phyloP scores from a whole-genome alignment of 2,113 vertebrate species.

The Pedionomus torquatus region DNA sequence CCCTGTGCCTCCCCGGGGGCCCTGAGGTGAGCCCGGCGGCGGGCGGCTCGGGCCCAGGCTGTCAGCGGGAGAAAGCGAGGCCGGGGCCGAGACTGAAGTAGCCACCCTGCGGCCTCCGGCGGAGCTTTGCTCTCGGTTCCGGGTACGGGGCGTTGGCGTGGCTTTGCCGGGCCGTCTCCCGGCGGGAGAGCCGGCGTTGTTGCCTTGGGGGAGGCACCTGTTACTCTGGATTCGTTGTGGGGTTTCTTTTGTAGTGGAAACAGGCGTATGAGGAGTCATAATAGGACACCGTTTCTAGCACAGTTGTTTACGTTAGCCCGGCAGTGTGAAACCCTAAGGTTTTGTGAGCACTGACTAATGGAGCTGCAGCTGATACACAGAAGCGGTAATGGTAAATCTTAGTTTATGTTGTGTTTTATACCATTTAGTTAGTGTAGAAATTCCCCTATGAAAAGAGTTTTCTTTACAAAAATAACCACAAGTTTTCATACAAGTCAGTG shows the following conservation, averaged over 20 bases:
- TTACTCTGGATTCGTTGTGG: not conserved
- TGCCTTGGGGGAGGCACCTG: not conserved
- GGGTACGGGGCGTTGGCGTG: slow-evolving; percentile 3
- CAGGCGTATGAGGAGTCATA: not conserved
- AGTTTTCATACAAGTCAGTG: fast-evolving
- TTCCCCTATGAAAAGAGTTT: not conserved
- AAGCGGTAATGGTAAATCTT: not conserved
- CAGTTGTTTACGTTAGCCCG: not conserved
- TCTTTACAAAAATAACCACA: not conserved
- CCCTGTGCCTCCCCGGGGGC: not conserved
- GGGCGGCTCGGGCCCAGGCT: not conserved
- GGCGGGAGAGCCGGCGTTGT: not conserved
- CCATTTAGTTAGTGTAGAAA: not conserved
- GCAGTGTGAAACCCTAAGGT: not conserved
- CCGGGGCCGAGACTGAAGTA: not conserved
- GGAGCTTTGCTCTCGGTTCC: not conserved
- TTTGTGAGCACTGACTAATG: not conserved
- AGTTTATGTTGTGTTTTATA: fast-evolving
- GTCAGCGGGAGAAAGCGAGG: not conserved
- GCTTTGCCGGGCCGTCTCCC: not conserved
- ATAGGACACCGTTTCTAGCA: not conserved
- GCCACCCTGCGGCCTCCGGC: not conserved
- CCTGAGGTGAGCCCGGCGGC: not conserved
- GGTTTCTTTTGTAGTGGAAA: not conserved
- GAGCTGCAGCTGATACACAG: not conserved